phyloP scores from a whole-genome alignment of 2,113 vertebrate genomes.

The Nibea albiflora region DNA sequence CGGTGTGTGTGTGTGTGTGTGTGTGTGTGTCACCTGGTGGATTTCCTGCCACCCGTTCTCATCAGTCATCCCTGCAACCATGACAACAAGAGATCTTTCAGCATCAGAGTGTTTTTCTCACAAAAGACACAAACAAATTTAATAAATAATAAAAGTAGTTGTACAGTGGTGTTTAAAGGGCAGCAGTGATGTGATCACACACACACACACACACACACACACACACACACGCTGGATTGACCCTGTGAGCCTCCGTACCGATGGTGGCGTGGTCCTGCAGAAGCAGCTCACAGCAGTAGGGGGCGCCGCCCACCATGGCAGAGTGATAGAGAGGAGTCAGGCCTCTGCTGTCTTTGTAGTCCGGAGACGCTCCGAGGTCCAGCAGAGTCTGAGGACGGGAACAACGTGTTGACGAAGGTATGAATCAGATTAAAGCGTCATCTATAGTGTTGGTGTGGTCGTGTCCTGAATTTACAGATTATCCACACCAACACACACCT shows the following conservation, averaged over 20 bases:
- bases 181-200: background rate
- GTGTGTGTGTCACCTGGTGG: constrained; percentile 88
- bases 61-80: constrained; percentile 86
- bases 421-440: background rate
- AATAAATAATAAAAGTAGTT: background rate
- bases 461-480: no score
- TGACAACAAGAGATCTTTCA: constrained; percentile 55
- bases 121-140: background rate
- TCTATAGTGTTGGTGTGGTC: no score
- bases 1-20: constrained; percentile 17
- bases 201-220: constrained; percentile 8
- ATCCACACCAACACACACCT: no score
- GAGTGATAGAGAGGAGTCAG: constrained; percentile 96
- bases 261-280: constrained; percentile 93
- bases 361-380: constrained; percentile 94
- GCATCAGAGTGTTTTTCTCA: constrained; percentile 21
- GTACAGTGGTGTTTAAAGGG: background rate
- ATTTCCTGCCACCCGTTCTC: constrained; percentile 99
- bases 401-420: background rate
- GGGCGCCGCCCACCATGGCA: constrained; percentile 94
- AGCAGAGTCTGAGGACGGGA: constrained; percentile 87
- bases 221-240: background rate
- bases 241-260: constrained; percentile 70
- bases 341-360: constrained; percentile 97
- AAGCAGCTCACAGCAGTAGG: constrained; percentile 95